phyloP scores from a whole-genome alignment of 2,797 vertebrate species.

The Anguilla megastoma region DNA sequence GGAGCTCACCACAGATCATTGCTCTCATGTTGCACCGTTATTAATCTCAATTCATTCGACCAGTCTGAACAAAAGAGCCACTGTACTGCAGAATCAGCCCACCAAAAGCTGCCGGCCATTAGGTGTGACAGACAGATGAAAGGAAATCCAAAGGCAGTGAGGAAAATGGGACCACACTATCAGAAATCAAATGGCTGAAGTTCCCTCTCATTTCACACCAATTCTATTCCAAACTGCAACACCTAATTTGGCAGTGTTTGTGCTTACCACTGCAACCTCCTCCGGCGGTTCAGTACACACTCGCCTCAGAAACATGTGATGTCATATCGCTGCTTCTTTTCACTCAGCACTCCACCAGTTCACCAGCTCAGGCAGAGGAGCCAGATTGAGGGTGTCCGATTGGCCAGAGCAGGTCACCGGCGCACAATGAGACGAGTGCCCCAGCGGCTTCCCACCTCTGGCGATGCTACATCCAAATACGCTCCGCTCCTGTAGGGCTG shows the following conservation, averaged over 20 bases:
- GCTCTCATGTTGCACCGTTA: not conserved
- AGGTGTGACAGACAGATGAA: not conserved
- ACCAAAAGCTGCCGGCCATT: not conserved
- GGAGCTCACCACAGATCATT: not conserved
- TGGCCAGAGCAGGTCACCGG: too few species aligned
- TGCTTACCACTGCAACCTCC: not conserved
- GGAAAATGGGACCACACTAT: not conserved
- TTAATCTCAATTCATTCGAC: not conserved
- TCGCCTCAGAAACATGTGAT: not conserved
- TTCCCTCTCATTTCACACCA: not conserved
- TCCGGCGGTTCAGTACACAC: not conserved
- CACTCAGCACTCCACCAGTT: not conserved
- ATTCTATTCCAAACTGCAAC: not conserved
- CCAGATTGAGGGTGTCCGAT: not conserved
- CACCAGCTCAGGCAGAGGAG: not conserved
- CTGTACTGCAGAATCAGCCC: not conserved
- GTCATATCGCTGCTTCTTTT: not conserved
- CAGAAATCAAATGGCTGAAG: not conserved
- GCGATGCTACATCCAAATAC: not conserved
- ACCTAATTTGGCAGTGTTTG: not conserved
- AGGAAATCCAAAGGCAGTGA: not conserved
- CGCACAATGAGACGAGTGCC: not conserved
- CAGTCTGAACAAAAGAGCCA: conserved; percentile 10
- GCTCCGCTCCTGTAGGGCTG: not conserved
- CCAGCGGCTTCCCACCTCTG: not conserved